phyloP scores from a whole-genome alignment of 2,113 vertebrate genomes.

The Hippocampus zosterae region DNA sequence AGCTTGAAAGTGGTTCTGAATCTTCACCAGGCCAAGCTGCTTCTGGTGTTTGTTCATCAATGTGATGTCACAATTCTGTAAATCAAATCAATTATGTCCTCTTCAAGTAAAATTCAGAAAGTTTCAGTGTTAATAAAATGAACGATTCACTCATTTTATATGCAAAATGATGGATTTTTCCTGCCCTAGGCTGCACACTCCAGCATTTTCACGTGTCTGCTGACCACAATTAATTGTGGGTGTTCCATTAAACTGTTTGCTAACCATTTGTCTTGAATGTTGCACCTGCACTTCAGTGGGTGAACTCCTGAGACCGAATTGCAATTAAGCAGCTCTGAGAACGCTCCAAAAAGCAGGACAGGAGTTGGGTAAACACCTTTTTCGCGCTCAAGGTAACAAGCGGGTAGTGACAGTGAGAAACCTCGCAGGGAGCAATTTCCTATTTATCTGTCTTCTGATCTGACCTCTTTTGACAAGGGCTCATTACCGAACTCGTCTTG shows the following conservation, averaged over 20 bases:
- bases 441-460: slow-evolving; percentile 67
- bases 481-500: slow-evolving; percentile 60
- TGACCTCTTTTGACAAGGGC: slow-evolving; percentile 72
- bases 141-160: no score
- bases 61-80: background rate
- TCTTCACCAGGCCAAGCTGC: no score
- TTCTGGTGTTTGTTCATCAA: no score
- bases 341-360: slow-evolving; percentile 43
- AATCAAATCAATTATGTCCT: no score
- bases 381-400: slow-evolving; percentile 71
- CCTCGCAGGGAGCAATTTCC: slow-evolving; percentile 73
- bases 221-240: background rate
- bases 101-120: no score
- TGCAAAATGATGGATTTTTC: background rate
- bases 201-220: background rate
- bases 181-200: slow-evolving; percentile 10
- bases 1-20: background rate
- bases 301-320: slow-evolving; percentile 53
- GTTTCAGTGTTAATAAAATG: no score
- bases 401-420: slow-evolving; percentile 59
- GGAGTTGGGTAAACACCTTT: slow-evolving; percentile 72
- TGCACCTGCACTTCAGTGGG: slow-evolving; percentile 65
- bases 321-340: slow-evolving; percentile 61
- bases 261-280: slow-evolving; percentile 71
- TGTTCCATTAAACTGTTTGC: slow-evolving; percentile 63